Percentiles rank a stretch among this genome's conserved stretches.
phyloP scores from a whole-genome alignment of 2,113 vertebrate genomes.

The Oriolus oriolus region DNA sequence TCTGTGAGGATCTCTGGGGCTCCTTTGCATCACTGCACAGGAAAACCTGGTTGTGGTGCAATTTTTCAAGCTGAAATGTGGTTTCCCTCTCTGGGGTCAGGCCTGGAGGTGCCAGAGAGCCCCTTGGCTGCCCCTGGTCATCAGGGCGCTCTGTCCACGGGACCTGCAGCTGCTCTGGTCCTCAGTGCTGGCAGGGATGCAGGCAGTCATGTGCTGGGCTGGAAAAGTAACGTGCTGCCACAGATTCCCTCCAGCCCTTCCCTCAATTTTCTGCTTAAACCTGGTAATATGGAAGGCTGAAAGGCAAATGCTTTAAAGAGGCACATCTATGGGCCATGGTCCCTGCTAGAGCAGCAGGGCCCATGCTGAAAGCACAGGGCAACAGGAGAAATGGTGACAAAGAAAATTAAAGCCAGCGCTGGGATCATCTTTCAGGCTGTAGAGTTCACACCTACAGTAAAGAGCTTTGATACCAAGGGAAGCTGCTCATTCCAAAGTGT shows the following conservation, averaged over 20 bases:
- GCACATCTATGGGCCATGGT: accelerated
- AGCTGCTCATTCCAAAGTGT: not conserved
- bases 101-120: not conserved
- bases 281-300: not conserved
- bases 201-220: not conserved
- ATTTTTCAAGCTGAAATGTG: not conserved
- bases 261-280: not conserved
- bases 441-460: not conserved
- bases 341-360: not conserved
- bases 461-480: not conserved
- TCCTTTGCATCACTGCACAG: not conserved
- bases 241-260: not conserved
- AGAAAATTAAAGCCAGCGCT: not conserved
- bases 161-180: accelerated
- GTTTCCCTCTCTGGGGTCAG: not conserved
- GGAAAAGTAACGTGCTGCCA: accelerated
- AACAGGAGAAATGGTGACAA: not conserved
- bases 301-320: not conserved
- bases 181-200: not conserved
- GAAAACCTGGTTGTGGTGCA: not conserved
- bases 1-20: accelerated
- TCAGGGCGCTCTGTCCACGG: accelerated
- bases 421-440: not conserved
- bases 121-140: accelerated
- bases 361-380: not conserved